A percentile compares a stretch with the other conserved stretches of the same genome.
Conservation (phyloP, 2,113 vertebrate species). For the Callipepla squamata region DNA sequence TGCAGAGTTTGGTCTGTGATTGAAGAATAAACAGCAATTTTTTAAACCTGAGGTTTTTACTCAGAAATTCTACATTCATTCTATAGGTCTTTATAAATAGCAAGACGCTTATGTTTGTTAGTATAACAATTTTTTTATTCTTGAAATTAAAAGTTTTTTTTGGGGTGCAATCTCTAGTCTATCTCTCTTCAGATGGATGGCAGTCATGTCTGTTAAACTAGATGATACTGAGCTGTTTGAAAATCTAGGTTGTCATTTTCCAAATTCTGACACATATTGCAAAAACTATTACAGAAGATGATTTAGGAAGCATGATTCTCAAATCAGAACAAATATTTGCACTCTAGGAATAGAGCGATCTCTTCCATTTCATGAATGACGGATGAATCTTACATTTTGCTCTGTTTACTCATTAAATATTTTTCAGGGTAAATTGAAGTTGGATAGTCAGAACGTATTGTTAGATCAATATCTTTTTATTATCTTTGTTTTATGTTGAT, state of each 20-base stretch:
- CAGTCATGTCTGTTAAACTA: not conserved
- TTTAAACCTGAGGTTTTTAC: not conserved
- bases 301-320: not conserved
- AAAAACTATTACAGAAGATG: not conserved
- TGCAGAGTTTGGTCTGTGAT: not conserved
- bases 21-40: not conserved
- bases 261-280: not conserved
- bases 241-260: not conserved
- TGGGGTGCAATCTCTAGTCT: not conserved
- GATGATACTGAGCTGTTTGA: not conserved
- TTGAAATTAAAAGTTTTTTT: not conserved
- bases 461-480: slow-evolving; percentile 13
- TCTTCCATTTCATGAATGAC: not conserved
- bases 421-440: slow-evolving; percentile 7
- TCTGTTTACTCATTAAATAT: not conserved
- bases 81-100: not conserved
- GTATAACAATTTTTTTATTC: not conserved
- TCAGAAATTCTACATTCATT: not conserved
- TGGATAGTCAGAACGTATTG: not conserved
- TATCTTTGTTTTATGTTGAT: not conserved
- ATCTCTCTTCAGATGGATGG: not conserved
- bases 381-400: not conserved
- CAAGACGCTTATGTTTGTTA: not conserved
- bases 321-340: not conserved
- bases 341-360: not conserved